Conservation (phyloP, 2,113 vertebrate species). For the Pituophis catenifer region DNA sequence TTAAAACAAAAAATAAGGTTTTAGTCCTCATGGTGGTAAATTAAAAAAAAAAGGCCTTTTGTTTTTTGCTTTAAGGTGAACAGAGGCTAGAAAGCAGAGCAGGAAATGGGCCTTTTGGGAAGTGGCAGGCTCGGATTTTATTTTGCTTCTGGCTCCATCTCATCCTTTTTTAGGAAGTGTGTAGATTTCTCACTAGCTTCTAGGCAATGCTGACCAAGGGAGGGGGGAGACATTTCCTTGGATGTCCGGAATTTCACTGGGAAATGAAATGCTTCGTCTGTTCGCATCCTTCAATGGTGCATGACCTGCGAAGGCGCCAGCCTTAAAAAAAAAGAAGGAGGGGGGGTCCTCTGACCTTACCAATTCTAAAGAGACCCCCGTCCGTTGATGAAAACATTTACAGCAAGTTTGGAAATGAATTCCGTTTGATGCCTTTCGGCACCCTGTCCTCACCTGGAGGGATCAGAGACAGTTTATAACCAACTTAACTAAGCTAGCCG, state of each 20-base stretch:
- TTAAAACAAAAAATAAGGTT: background rate
- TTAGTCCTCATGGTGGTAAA: background rate
- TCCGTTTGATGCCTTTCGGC: background rate
- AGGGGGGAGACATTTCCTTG: background rate
- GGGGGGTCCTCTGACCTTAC: no score
- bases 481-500: background rate
- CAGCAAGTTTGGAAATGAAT: background rate
- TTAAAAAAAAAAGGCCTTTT: background rate
- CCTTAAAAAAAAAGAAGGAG: background rate
- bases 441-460: background rate
- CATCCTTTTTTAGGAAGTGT: background rate
- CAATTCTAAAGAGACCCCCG: constrained; percentile 4
- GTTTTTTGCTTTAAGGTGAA: background rate
- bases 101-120: background rate
- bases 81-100: background rate
- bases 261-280: background rate
- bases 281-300: background rate
- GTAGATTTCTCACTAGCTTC: background rate
- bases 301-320: background rate
- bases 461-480: background rate
- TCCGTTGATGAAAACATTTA: background rate
- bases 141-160: background rate
- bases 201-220: no score
- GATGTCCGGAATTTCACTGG: background rate
- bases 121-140: background rate